Base-by-base conservation (phyloP, 2,113 vertebrate species). In the Procavia capensis region DNA sequence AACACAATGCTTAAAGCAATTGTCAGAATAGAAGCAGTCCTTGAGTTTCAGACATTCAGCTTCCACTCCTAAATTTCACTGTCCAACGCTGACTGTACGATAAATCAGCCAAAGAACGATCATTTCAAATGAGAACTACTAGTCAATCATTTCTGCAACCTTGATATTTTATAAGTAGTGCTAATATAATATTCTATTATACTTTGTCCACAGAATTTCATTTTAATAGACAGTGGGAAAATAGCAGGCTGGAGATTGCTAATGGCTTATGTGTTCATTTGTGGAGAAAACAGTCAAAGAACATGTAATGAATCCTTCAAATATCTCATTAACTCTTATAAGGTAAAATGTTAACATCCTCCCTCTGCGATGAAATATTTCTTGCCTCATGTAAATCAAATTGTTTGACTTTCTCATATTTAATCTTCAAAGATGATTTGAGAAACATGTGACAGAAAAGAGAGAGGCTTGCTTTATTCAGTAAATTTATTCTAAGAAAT, bases 401-500 rank as follows among this genome's bases (percentile, higher is more conserved):
- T 3, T 66, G 7, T 54, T 72, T 54, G 82, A 68, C 24, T 82
- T 39, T 90, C 13, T 74, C 50, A 41, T 45, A 57, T 70, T 95
- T 84, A 81, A 81, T 88, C 10, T 64, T 45, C 45, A 41, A 88
- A 91, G 34, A 31, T 57, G 29, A 82, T 72, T 72, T 24, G 70
- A 43, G 61, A 78, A 85, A 85, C 29, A 83, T 6, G 34, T 31
- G 45, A 92, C 20, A 88, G 39, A 90, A 2, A 90, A 72, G 16
- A 91, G 25, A 45, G 7, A 96, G 9, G 36, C 4, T 82, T 82
- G 85, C 1, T 7, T 9, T n/a, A 85, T 47, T 50, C 57, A 22
- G 20, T 79, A 76, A 92, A 63, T 87, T 54, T 83, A 95, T 22
- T 91, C 20, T 63, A 66, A 83, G 50, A 80, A 81, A 79, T 64